Percentiles rank a stretch among this genome's conserved stretches.
Conservation (phyloP, 2,113 vertebrate genomes). For the Tricholaema leucomelas region DNA sequence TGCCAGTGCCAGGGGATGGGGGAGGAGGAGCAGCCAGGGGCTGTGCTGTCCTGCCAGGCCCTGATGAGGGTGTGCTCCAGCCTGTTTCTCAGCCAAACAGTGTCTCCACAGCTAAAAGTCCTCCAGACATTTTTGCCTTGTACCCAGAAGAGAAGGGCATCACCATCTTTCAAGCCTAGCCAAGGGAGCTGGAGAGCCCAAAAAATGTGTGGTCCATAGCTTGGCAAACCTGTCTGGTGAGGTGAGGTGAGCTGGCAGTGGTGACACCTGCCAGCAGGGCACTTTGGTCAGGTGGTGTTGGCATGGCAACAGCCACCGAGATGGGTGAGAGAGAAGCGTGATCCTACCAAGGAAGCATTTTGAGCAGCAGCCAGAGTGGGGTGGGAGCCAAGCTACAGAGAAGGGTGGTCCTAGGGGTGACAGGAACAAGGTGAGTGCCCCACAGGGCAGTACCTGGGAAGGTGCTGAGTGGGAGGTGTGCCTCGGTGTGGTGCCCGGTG, state of each 20-base stretch:
- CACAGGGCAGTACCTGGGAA: slow-evolving; percentile 76
- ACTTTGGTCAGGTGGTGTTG: background rate
- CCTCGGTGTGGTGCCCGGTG: slow-evolving; percentile 81
- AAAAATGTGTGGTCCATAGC: background rate
- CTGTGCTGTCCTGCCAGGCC: rapidly evolving
- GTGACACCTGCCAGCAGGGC: background rate
- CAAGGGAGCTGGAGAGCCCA: background rate
- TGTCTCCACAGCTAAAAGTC: background rate
- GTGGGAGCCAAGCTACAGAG: background rate
- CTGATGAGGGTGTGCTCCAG: background rate
- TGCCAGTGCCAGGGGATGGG: rapidly evolving
- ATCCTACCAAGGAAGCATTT: background rate
- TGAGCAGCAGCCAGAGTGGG: background rate
- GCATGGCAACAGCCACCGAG: background rate
- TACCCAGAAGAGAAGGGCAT: background rate
- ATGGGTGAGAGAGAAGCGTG: background rate
- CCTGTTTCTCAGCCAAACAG: background rate
- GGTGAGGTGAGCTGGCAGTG: rapidly evolving
- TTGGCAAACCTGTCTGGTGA: background rate
- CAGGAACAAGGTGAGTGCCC: rapidly evolving
- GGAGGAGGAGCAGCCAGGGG: background rate
- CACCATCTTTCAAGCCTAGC: background rate
- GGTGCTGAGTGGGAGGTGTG: slow-evolving; percentile 75
- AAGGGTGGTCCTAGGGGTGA: background rate
- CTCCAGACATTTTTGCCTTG: background rate